Conservation (phyloP, 92 coral and sea anemone species). For the Desmophyllum pertusum region DNA sequence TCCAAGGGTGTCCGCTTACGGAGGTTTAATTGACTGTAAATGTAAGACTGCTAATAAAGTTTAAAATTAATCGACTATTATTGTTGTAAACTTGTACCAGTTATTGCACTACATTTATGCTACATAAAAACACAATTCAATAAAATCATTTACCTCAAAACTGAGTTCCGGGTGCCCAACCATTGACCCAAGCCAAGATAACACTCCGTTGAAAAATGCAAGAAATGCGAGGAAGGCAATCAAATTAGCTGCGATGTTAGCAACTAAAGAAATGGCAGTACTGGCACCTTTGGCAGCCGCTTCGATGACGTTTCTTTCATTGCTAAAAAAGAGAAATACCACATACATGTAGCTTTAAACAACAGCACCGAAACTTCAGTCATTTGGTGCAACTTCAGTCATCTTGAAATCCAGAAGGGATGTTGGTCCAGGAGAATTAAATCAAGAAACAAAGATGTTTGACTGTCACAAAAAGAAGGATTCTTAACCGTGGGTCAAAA, state of each 20-base stretch:
- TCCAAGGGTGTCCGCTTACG: no score
- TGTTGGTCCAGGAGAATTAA: not conserved
- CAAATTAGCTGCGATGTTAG: slow-evolving; percentile 94
- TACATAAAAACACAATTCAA: no score
- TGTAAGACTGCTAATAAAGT: no score
- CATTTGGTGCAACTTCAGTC: not conserved
- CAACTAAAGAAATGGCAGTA: slow-evolving; percentile 84
- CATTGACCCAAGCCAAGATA: slow-evolving; percentile 91
- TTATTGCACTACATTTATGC: no score
- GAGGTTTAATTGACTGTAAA: no score
- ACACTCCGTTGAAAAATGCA: slow-evolving; percentile 86
- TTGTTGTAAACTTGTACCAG: no score
- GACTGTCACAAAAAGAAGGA: not conserved
- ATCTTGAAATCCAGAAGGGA: not conserved
- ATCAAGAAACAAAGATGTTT: not conserved
- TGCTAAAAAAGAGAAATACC: slow-evolving; percentile 42
- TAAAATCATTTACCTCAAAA: slow-evolving; percentile 57
- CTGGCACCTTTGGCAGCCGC: slow-evolving; percentile 98
- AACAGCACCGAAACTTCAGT: no score
- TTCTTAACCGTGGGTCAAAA: no score
- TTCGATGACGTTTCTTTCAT: slow-evolving; percentile 87
- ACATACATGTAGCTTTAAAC: not conserved
- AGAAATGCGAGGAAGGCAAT: slow-evolving; percentile 94
- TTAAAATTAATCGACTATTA: no score
- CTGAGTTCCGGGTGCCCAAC: slow-evolving; percentile 73